Evolutionary conservation across 23 tunicate genomes (phyloP).

Genomic region (Botrylloides violaceus): DNA sequence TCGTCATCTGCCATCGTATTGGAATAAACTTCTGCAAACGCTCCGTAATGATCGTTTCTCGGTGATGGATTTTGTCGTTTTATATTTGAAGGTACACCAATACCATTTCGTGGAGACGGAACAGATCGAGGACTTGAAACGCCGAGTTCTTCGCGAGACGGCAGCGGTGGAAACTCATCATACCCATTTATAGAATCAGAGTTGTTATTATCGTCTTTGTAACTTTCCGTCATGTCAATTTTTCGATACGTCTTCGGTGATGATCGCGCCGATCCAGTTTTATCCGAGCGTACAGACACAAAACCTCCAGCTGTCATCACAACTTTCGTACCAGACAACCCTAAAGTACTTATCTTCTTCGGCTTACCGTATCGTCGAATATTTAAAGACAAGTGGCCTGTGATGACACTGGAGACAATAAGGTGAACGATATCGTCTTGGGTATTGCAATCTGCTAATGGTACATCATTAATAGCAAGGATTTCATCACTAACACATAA

Average conservation of each 20-base stretch:
- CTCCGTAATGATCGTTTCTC: neutral
- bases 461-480: constrained; percentile 78
- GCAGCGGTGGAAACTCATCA: constrained; percentile 61
- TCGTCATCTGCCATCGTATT: constrained; percentile 9
- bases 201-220: constrained; percentile 8
- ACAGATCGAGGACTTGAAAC: neutral
- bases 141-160: constrained; percentile 20
- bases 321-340: constrained; percentile 74
- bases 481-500: constrained; percentile 88
- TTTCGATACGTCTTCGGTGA: neutral
- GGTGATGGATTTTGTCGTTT: neutral
- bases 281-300: constrained; percentile 82
- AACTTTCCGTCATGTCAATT: neutral
- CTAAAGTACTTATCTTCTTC: constrained; percentile 64
- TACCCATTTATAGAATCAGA: constrained; percentile 13
- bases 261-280: constrained; percentile 10
- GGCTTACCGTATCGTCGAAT: constrained; percentile 76
- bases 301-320: constrained; percentile 93
- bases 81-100: neutral
- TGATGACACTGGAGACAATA: constrained; percentile 84
- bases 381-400: constrained; percentile 73
- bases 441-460: constrained; percentile 38
- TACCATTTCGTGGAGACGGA: neutral
- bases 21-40: neutral
- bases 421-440: constrained; percentile 85